These are phyloP conservation scores for Drosophila trichaetosa DNA, from an alignment of 2,888 invertebrate genomes.

Conservation along the genomic window DNA sequence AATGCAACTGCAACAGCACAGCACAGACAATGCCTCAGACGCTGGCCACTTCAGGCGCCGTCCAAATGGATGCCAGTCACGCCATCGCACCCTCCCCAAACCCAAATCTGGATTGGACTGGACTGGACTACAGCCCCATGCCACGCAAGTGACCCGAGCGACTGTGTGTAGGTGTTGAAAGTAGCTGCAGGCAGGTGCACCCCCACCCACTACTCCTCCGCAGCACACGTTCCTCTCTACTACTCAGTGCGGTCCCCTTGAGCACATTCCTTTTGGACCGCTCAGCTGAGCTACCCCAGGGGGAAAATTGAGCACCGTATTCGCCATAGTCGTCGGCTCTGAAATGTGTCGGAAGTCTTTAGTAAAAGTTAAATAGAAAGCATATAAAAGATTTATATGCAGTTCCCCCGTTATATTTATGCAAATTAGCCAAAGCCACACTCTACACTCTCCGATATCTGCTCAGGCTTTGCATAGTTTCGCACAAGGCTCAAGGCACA, in stretches of 20 bases:
- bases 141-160: background rate
- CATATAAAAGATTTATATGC: constrained; percentile 74
- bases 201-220: background rate
- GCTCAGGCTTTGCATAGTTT: constrained; percentile 22
- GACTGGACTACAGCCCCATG: constrained; percentile 7
- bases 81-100: constrained; percentile 63
- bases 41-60: constrained; percentile 58
- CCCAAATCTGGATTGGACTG: constrained; percentile 6
- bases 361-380: constrained; percentile 78
- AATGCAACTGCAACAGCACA: background rate
- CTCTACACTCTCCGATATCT: background rate
- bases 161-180: constrained; percentile 76
- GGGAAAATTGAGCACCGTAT: constrained; percentile 21
- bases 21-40: constrained; percentile 50
- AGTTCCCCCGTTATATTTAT: constrained; percentile 65
- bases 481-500: background rate
- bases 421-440: constrained; percentile 48
- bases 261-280: background rate
- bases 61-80: constrained; percentile 73
- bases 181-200: constrained; percentile 61
- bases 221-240: background rate
- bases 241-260: background rate
- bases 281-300: constrained; percentile 7
- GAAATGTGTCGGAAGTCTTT: constrained; percentile 78
- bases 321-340: constrained; percentile 51